Percentiles rank a stretch among this genome's conserved stretches.
These are phyloP conservation scores for Oryzias woworae DNA, from an alignment of 2,113 vertebrate genomes.

Conservation along the genomic window DNA sequence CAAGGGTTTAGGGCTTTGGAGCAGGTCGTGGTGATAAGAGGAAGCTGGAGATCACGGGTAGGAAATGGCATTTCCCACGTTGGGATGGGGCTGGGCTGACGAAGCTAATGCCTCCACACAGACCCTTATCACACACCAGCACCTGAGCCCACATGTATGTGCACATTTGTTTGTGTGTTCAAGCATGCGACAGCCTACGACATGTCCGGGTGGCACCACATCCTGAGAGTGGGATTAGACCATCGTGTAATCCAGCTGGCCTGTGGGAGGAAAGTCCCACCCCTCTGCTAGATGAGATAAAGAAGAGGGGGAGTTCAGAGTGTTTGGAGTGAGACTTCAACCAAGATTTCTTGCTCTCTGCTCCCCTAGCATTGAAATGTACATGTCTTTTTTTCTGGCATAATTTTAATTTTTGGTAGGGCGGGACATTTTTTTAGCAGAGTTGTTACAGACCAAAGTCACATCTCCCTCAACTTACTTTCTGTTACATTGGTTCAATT, in stretches of 20 bases:
- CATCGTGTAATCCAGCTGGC: conserved; percentile 64
- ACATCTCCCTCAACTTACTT: no score
- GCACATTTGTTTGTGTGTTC: conserved; percentile 2
- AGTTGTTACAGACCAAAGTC: no score
- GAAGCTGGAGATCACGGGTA: conserved; percentile 45
- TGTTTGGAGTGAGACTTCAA: not conserved
- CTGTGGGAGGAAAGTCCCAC: conserved; percentile 41
- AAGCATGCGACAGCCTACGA: conserved; percentile 31
- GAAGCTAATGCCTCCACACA: conserved; percentile 40
- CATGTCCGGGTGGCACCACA: conserved; percentile 29
- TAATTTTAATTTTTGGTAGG: no score
- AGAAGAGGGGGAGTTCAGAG: not conserved
- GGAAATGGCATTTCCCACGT: conserved; percentile 48
- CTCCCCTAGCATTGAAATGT: not conserved
- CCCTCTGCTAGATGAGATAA: conserved; percentile 67
- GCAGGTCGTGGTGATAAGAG: conserved; percentile 53
- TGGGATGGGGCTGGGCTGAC: conserved; percentile 27
- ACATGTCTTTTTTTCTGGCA: no score
- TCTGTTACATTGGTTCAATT: no score
- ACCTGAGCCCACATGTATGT: conserved; percentile 38
- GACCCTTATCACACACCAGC: conserved; percentile 57
- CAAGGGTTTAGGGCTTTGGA: conserved; percentile 52
- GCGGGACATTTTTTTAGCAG: no score
- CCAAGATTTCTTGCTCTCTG: not conserved
- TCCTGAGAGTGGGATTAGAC: conserved; percentile 63